Percentiles rank a stretch among this genome's conserved stretches.
Conservation (phyloP, 2,113 vertebrate genomes). For the Rhabdornis inornatus region DNA sequence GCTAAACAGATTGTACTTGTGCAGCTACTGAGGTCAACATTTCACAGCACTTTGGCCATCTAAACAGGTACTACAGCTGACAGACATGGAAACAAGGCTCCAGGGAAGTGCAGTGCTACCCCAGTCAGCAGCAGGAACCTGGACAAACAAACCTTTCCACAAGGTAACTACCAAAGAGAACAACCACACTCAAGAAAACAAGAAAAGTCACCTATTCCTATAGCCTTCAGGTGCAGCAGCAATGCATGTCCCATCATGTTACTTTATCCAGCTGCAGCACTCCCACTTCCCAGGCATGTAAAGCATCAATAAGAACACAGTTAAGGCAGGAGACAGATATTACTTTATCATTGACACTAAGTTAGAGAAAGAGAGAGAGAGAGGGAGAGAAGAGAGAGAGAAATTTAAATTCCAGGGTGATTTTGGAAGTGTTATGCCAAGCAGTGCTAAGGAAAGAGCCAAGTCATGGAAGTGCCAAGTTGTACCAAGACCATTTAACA, state of each 20-base stretch:
- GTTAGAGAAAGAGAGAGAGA: conserved; percentile 30
- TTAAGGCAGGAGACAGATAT: conserved; percentile 59
- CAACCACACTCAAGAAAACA: conserved; percentile 59
- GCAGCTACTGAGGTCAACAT: neutral
- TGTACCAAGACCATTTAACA: neutral
- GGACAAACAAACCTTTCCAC: conserved; percentile 50
- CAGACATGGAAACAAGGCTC: conserved; percentile 12
- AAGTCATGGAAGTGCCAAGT: neutral
- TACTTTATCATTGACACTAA: conserved; percentile 61
- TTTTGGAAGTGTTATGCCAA: conserved; percentile 14
- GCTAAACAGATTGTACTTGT: neutral
- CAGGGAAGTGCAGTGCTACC: neutral
- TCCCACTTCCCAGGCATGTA: conserved; percentile 64
- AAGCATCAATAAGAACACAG: conserved; percentile 61
- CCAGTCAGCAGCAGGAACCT: conserved; percentile 29
- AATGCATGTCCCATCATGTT: conserved; percentile 62
- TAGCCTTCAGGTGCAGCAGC: conserved; percentile 65
- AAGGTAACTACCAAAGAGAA: conserved; percentile 40
- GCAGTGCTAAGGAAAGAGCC: neutral
- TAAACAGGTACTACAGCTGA: conserved; percentile 24
- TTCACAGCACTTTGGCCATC: neutral
- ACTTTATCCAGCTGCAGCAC: conserved; percentile 67
- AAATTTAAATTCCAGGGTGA: neutral
- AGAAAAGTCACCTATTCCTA: conserved; percentile 69
- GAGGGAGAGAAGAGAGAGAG: neutral